Percentiles rank a stretch among this genome's conserved stretches.
Evolutionary conservation across 2,888 invertebrate species (phyloP).

Genomic region (Drosophila mercatorum): DNA sequence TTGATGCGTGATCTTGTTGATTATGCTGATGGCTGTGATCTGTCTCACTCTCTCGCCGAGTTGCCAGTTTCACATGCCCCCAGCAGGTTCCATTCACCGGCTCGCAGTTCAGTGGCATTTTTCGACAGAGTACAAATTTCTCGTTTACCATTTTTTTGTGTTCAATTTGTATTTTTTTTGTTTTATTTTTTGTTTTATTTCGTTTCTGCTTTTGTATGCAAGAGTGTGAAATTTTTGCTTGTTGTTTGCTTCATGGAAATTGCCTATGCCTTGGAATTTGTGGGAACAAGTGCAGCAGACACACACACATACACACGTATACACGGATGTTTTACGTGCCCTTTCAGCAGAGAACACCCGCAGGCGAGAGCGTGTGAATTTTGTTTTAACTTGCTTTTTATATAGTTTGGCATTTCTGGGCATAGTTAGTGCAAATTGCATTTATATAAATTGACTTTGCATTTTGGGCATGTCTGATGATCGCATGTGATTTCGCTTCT

Average conservation of each 20-base stretch:
- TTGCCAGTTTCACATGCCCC: slow-evolving; percentile 37
- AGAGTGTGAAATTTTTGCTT: slow-evolving; percentile 72
- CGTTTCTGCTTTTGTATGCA: slow-evolving; percentile 49
- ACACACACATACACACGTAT: slow-evolving; percentile 3
- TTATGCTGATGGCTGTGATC: slow-evolving; percentile 68
- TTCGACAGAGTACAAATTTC: slow-evolving; percentile 66
- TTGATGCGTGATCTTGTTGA: slow-evolving; percentile 81
- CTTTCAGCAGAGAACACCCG: slow-evolving; percentile 62
- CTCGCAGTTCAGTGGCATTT: slow-evolving; percentile 62
- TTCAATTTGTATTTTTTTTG: slow-evolving; percentile 17
- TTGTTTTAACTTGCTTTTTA: slow-evolving; percentile 21
- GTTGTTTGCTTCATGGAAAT: slow-evolving; percentile 73
- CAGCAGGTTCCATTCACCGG: slow-evolving; percentile 55
- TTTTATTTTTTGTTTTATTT: slow-evolving; percentile 22
- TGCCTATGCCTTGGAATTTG: slow-evolving; percentile 75
- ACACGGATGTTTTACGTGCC: slow-evolving; percentile 57
- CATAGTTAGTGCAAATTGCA: slow-evolving; percentile 15
- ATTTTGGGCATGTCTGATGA: neutral
- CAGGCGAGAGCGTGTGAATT: slow-evolving; percentile 76
- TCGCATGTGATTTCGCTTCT: neutral
- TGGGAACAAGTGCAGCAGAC: slow-evolving; percentile 74
- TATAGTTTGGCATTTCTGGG: slow-evolving; percentile 19
- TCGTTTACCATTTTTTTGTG: slow-evolving; percentile 44
- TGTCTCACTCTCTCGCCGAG: slow-evolving; percentile 29
- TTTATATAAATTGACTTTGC: slow-evolving; percentile 5